A percentile compares a stretch with the other conserved stretches of the same genome.
Evolutionary conservation across 1,140 invertebrate species (phyloP).

Genomic region (Bombus waltoni): DNA sequence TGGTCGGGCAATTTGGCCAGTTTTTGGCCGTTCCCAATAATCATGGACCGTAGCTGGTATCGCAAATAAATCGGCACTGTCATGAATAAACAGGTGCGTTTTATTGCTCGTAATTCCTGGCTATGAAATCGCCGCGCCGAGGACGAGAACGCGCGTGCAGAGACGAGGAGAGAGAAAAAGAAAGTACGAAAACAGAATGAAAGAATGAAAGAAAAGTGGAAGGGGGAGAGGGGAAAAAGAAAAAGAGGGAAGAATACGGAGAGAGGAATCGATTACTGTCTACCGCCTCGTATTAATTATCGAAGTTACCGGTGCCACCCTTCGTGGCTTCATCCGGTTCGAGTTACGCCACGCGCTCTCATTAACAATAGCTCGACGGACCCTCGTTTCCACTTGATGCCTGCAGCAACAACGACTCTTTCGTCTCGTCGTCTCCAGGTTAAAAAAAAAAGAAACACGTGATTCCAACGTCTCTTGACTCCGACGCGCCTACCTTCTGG

Average conservation of each 20-base stretch:
- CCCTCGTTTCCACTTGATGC: conserved; percentile 35
- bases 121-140: conserved; percentile 28
- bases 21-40: conserved; percentile 47
- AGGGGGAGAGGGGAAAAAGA: not conserved
- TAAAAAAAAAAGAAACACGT: not conserved
- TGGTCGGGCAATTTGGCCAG: conserved; percentile 12
- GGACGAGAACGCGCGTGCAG: not conserved
- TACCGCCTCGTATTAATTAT: conserved; percentile 44
- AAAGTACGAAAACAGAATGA: not conserved
- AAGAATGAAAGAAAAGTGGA: not conserved
- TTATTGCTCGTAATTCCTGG: conserved; percentile 69
- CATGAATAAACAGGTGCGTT: conserved; percentile 58
- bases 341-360: conserved; percentile 69
- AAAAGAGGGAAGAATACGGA: not conserved
- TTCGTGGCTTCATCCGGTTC: conserved; percentile 45
- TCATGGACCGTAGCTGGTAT: conserved; percentile 35
- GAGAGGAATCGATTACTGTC: conserved; percentile 44
- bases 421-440: conserved; percentile 6
- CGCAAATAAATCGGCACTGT: conserved; percentile 47
- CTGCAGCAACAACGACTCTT: conserved; percentile 38
- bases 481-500: not conserved
- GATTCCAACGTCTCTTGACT: conserved; percentile 19
- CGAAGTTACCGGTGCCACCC: conserved; percentile 55
- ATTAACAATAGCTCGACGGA: conserved; percentile 66
- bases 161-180: too few species aligned